Conservation (phyloP, 2,797 vertebrate genomes). For the Eulemur mongoz region DNA sequence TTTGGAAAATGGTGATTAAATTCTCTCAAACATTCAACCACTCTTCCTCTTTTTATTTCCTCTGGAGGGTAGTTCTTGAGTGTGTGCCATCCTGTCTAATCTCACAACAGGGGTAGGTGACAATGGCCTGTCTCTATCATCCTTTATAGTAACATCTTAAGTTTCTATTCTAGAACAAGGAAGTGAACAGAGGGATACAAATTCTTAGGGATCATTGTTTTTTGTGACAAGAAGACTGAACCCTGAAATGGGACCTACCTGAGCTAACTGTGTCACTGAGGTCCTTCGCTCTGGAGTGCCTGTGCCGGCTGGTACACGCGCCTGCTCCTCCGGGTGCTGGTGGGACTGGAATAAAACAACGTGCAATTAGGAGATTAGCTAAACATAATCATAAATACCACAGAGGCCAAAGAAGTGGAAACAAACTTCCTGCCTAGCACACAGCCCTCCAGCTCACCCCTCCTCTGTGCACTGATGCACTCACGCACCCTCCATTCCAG, state of each 20-base stretch:
- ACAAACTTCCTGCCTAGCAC: not conserved
- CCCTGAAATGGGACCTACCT: slow-evolving; percentile 79
- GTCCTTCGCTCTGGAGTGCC: slow-evolving; percentile 70
- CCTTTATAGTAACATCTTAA: not conserved
- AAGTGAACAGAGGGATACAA: not conserved
- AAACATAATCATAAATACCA: not conserved
- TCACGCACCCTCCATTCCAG: not conserved
- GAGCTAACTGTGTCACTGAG: slow-evolving; percentile 80
- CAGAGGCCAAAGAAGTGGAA: not conserved
- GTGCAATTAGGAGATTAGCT: not conserved
- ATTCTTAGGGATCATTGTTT: not conserved
- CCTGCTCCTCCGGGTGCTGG: slow-evolving; percentile 52
- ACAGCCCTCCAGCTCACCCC: not conserved
- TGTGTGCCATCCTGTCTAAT: not conserved
- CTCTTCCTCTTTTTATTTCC: not conserved
- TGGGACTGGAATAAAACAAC: slow-evolving; percentile 69
- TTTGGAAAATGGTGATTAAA: not conserved
- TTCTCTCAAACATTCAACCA: not conserved
- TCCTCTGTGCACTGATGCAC: not conserved
- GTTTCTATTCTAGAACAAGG: not conserved
- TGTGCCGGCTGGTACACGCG: not conserved
- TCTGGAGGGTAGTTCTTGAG: not conserved
- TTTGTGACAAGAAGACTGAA: not conserved
- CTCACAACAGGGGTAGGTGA: not conserved
- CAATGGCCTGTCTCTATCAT: not conserved